A percentile compares a stretch with the other conserved stretches of the same genome.
phyloP scores from a whole-genome alignment of 2,113 vertebrate species.

The Calypte anna region DNA sequence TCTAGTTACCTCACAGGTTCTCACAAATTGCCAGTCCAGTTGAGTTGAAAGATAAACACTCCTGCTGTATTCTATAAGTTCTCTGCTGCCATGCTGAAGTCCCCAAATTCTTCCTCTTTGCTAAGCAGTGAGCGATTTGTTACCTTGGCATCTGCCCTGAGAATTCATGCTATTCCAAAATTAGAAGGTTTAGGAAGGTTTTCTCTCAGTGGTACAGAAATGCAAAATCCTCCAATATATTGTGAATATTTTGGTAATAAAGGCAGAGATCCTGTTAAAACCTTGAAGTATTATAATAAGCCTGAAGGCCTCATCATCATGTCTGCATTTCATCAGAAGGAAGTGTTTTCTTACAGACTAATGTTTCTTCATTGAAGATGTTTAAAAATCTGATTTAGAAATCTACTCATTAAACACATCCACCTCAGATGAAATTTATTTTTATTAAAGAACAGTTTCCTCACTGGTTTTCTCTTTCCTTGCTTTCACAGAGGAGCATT shows the following conservation, averaged over 20 bases:
- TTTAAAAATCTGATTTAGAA: not conserved
- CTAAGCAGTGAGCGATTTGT: not conserved
- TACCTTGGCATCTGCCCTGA: not conserved
- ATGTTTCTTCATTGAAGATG: not conserved
- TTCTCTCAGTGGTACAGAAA: not conserved
- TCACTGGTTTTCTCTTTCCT: not conserved
- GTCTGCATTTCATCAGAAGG: not conserved
- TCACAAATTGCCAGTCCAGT: not conserved
- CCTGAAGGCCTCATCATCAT: accelerated
- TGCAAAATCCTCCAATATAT: not conserved
- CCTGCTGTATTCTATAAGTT: not conserved
- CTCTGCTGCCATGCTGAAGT: not conserved
- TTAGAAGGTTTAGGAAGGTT: not conserved
- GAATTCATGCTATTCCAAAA: not conserved
- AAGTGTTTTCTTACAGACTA: accelerated
- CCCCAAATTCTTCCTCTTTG: not conserved
- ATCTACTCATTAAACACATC: not conserved
- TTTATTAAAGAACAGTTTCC: not conserved
- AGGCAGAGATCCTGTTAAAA: not conserved
- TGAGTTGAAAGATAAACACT: not conserved
- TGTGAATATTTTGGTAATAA: not conserved
- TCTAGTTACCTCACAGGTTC: not conserved
- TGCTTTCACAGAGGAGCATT: not conserved
- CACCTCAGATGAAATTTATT: not conserved
- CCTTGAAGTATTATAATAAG: not conserved